These are phyloP conservation scores for Muscina levida DNA, from an alignment of 2,888 invertebrate genomes.

Conservation along the genomic window DNA sequence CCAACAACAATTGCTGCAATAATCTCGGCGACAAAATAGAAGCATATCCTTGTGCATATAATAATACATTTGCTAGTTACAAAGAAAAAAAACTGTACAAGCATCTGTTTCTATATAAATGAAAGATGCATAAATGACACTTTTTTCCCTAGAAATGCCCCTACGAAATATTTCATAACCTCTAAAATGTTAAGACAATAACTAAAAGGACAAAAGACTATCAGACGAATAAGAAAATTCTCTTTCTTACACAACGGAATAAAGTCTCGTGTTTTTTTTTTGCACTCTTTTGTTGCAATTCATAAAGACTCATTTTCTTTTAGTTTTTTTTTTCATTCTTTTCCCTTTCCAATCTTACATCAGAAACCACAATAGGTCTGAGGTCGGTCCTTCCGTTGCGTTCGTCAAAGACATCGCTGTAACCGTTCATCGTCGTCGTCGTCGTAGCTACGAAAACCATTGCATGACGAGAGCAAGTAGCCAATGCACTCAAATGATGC, in stretches of 20 bases:
- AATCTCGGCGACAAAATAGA: too few species aligned
- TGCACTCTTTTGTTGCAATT: too few species aligned
- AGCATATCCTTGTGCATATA: too few species aligned
- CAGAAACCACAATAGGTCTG: too few species aligned
- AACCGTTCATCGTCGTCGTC: neutral
- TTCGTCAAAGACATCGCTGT: neutral
- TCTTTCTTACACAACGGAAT: neutral
- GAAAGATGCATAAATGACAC: too few species aligned
- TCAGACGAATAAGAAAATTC: neutral
- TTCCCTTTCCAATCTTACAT: slow-evolving; percentile 16
- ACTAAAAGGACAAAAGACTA: slow-evolving; percentile 20
- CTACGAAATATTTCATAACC: slow-evolving; percentile 9
- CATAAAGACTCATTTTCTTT: neutral
- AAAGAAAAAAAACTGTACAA: too few species aligned
- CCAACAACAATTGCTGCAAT: too few species aligned
- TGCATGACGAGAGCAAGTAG: slow-evolving; percentile 27
- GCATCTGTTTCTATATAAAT: too few species aligned
- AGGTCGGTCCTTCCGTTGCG: neutral
- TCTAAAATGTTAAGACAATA: neutral
- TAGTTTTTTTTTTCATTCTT: neutral
- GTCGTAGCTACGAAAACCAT: neutral
- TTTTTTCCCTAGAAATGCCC: neutral
- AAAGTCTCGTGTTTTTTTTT: neutral
- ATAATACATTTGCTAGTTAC: too few species aligned
- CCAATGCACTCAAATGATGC: slow-evolving; percentile 66